Percentiles rank a stretch among this genome's conserved stretches.
phyloP scores from a whole-genome alignment of 2,797 vertebrate genomes.

The Gadopsis bispinosus region DNA sequence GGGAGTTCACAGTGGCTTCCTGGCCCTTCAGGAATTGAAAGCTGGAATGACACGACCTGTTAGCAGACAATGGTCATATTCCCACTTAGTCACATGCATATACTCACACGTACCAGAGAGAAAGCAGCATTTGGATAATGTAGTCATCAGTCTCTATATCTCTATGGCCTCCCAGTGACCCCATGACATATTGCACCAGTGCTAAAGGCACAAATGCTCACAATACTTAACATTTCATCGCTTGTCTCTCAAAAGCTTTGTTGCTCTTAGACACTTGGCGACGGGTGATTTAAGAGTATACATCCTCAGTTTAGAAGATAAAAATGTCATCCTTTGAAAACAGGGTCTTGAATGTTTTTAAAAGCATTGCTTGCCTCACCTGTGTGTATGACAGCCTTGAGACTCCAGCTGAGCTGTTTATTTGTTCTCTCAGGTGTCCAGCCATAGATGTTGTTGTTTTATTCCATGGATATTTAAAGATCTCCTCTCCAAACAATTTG shows the following conservation, averaged over 20 bases:
- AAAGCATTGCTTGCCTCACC: slow-evolving; percentile 57
- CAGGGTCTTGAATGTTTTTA: slow-evolving; percentile 51
- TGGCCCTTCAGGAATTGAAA: slow-evolving; percentile 51
- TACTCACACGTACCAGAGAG: slow-evolving; percentile 7
- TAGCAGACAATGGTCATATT: slow-evolving; percentile 45
- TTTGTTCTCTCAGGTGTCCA: slow-evolving; percentile 38
- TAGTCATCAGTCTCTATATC: slow-evolving; percentile 45
- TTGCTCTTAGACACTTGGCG: slow-evolving; percentile 35
- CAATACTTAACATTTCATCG: slow-evolving; percentile 4
- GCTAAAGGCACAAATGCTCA: slow-evolving; percentile 8
- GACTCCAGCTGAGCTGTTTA: slow-evolving; percentile 50
- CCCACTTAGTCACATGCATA: slow-evolving; percentile 50
- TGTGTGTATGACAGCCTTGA: slow-evolving; percentile 47
- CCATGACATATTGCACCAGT: slow-evolving; percentile 18
- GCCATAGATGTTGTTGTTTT: slow-evolving; percentile 15
- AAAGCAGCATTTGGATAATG: slow-evolving; percentile 42
- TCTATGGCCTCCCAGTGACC: slow-evolving; percentile 42
- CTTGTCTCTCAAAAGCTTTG: slow-evolving; percentile 36
- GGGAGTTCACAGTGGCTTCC: slow-evolving; percentile 68
- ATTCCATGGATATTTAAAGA: slow-evolving; percentile 29
- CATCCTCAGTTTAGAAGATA: slow-evolving; percentile 41
- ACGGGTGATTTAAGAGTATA: slow-evolving; percentile 15
- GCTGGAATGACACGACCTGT: slow-evolving; percentile 59
- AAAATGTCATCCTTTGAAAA: slow-evolving; percentile 66
- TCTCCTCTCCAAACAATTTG: slow-evolving; percentile 14